phyloP scores from a whole-genome alignment of 2,113 vertebrate species.

The Marcusenius ussheri region DNA sequence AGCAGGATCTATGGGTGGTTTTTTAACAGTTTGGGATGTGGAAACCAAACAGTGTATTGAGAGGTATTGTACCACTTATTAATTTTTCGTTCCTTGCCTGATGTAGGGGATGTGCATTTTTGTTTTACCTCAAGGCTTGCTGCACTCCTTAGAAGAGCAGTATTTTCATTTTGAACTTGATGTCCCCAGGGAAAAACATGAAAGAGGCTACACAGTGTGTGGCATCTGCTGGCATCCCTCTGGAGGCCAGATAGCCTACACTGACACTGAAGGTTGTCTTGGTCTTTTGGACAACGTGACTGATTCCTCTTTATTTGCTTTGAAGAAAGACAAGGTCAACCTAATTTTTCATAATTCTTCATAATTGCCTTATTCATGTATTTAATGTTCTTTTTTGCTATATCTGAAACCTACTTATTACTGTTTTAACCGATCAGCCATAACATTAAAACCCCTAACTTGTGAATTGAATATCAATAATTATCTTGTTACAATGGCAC shows the following conservation, averaged over 20 bases:
- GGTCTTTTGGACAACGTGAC: conserved; percentile 74
- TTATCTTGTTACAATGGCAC: not conserved
- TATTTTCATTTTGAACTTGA: not conserved
- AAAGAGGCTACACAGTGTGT: conserved; percentile 82
- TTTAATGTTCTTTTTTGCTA: too few species aligned
- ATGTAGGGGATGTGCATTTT: not conserved
- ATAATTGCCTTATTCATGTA: not conserved
- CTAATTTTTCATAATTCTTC: not conserved
- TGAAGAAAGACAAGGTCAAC: conserved; percentile 49
- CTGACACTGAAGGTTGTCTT: conserved; percentile 84
- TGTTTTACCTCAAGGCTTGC: not conserved
- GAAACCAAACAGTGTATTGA: conserved; percentile 73
- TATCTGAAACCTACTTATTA: not conserved
- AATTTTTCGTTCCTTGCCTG: not conserved
- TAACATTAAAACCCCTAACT: not conserved
- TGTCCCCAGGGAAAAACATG: conserved; percentile 77
- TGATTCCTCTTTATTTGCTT: conserved; percentile 16
- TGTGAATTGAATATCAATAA: not conserved
- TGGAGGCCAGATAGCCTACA: conserved; percentile 71
- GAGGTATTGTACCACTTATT: conserved; percentile 60
- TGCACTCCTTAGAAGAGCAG: not conserved
- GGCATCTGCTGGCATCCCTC: conserved; percentile 83
- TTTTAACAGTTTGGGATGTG: conserved; percentile 75
- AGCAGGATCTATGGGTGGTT: conserved; percentile 73
- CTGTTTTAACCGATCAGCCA: not conserved